Conservation (phyloP, 2,888 invertebrate species). For the Stenichneumon culpator region DNA sequence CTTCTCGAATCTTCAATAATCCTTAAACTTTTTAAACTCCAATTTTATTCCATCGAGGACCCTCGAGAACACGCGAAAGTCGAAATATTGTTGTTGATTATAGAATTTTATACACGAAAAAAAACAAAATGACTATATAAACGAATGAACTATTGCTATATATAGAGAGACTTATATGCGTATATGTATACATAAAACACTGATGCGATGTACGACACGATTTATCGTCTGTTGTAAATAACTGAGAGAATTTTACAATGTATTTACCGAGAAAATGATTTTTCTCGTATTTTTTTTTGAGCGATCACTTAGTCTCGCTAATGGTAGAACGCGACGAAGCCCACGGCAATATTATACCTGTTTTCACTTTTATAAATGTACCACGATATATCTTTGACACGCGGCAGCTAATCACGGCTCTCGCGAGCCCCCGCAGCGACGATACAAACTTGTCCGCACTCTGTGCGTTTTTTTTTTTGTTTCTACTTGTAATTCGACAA, state of each 20-base stretch:
- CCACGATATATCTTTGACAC: conserved; percentile 9
- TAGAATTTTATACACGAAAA: conserved; percentile 63
- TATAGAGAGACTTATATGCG: conserved; percentile 62
- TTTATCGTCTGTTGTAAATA: conserved; percentile 70
- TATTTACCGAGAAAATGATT: conserved; percentile 32
- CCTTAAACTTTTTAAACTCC: not conserved
- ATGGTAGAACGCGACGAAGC: conserved; percentile 27
- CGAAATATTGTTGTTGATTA: conserved; percentile 58
- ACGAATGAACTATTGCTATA: conserved; percentile 56
- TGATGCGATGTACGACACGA: conserved; percentile 44
- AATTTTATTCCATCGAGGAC: not conserved
- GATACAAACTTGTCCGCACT: conserved; percentile 33
- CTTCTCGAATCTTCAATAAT: not conserved
- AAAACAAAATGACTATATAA: conserved; percentile 11
- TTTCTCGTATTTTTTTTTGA: conserved; percentile 11
- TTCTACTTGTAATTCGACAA: conserved; percentile 15
- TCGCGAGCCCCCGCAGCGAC: conserved; percentile 20
- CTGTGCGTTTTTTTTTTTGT: not conserved
- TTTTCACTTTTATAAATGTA: conserved; percentile 70
- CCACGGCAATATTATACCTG: conserved; percentile 48
- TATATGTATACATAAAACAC: conserved; percentile 46
- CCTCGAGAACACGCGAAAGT: conserved; percentile 19
- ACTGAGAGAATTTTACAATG: conserved; percentile 56
- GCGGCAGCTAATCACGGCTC: conserved; percentile 41
- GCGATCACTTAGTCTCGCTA: not conserved